Evolutionary conservation across 92 coral and sea anemone genomes (phyloP).

Genomic region (Hydrozoanthus gracilis): DNA sequence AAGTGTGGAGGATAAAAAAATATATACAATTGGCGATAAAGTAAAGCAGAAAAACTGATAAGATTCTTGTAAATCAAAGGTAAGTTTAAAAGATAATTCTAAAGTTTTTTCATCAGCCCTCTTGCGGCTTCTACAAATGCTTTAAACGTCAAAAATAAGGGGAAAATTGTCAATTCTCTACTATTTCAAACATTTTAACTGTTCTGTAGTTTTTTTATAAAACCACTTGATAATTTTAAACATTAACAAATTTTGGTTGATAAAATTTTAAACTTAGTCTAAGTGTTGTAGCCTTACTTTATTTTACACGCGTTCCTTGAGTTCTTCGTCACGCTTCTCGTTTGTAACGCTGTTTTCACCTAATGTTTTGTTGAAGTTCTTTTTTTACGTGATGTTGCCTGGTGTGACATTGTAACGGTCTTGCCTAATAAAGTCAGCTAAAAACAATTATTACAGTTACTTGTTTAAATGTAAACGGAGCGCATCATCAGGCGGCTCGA

Average conservation of each 20-base stretch:
- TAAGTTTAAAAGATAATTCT: background rate
- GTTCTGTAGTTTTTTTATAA: no score
- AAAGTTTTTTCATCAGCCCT: background rate
- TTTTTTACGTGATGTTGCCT: background rate
- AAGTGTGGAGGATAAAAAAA: background rate
- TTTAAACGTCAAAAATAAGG: background rate
- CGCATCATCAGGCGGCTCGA: background rate
- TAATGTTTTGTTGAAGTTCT: background rate
- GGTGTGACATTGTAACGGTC: background rate
- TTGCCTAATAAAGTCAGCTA: background rate
- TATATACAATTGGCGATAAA: background rate
- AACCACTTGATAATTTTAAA: no score
- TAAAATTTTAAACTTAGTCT: no score
- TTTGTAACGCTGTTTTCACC: background rate
- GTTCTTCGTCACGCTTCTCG: background rate
- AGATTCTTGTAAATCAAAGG: constrained; percentile 15
- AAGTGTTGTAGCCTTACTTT: background rate
- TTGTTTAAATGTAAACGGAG: background rate
- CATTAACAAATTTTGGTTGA: no score
- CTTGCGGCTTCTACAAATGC: background rate
- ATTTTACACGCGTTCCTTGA: background rate
- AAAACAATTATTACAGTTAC: background rate
- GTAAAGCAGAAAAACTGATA: background rate
- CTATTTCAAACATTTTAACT: no score
- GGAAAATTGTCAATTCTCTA: background rate